These are phyloP conservation scores for Lagenorhynchus albirostris DNA, from an alignment of 2,113 vertebrate species.

Conservation along the genomic window DNA sequence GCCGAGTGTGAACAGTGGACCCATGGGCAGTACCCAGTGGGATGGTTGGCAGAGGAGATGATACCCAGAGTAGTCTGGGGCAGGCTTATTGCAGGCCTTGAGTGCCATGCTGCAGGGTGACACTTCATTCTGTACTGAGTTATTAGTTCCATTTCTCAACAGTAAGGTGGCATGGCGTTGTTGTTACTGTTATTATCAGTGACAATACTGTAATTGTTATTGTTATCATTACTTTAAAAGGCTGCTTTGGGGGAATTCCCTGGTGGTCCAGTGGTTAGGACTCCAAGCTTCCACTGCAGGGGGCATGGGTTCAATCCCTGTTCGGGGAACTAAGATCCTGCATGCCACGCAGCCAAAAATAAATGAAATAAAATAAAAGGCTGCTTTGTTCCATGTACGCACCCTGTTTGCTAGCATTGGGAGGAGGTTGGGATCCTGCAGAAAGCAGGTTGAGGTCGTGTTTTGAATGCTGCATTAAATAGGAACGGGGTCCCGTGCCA, in stretches of 20 bases:
- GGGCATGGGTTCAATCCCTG: no score
- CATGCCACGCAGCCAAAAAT: no score
- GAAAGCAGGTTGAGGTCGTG: not conserved
- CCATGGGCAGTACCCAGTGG: not conserved
- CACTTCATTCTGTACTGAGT: not conserved
- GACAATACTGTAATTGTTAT: no score
- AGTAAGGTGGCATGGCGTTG: not conserved
- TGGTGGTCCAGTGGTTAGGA: no score
- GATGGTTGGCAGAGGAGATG: not conserved
- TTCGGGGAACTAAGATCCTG: no score
- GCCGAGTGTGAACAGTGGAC: not conserved
- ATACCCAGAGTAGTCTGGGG: not conserved
- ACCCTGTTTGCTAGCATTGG: not conserved
- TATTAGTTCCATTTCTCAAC: not conserved
- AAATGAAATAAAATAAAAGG: no score
- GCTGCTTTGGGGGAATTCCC: not conserved
- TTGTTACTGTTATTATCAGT: not conserved
- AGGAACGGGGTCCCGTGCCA: not conserved
- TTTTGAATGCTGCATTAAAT: not conserved
- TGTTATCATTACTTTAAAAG: not conserved
- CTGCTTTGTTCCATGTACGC: not conserved
- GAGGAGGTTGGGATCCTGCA: not conserved
- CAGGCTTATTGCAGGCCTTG: not conserved
- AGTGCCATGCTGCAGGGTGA: not conserved
- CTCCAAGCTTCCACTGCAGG: no score